Conservation (phyloP, 2,113 vertebrate genomes). For the Lophochroa leadbeateri region DNA sequence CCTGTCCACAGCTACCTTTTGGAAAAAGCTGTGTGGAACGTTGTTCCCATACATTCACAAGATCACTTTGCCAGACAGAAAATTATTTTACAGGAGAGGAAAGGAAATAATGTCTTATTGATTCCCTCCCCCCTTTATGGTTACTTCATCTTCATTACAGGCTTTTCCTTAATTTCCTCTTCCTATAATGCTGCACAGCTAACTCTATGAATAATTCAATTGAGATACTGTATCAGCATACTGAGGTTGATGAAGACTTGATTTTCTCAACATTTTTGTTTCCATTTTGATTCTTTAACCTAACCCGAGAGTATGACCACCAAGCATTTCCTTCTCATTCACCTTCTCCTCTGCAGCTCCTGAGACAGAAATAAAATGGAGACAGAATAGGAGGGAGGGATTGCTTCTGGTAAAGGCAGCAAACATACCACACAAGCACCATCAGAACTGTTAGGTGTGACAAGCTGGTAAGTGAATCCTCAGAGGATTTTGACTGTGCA, state of each 20-base stretch:
- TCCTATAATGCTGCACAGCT: background rate
- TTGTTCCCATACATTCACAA: background rate
- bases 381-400: background rate
- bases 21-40: background rate
- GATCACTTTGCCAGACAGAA: background rate
- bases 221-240: background rate
- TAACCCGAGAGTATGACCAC: background rate
- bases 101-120: background rate
- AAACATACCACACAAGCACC: background rate
- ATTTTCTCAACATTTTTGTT: background rate
- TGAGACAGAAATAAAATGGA: background rate
- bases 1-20: background rate
- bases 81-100: background rate
- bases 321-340: constrained; percentile 8
- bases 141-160: background rate
- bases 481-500: background rate
- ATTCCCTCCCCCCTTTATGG: rapidly evolving
- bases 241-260: background rate
- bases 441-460: background rate
- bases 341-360: constrained; percentile 4
- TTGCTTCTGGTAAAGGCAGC: background rate
- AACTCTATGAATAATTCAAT: background rate
- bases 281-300: background rate
- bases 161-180: background rate
- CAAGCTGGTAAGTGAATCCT: background rate